Evolutionary conservation across 2,113 vertebrate species (phyloP), one percentile per base, ranked within the genome.

Genomic region (Rhinopomastus cyanomelas): DNA sequence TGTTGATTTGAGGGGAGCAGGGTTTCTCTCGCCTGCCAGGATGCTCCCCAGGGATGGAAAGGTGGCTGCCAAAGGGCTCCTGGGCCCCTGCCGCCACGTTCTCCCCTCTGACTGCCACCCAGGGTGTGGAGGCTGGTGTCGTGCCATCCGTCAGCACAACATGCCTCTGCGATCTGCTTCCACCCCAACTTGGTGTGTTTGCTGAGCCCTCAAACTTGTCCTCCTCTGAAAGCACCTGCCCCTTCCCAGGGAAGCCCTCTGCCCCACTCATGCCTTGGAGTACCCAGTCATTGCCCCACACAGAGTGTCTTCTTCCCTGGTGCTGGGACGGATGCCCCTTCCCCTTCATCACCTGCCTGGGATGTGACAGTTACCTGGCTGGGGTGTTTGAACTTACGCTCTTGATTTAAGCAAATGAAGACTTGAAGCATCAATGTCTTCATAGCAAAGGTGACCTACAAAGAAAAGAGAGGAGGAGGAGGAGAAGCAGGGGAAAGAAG

Each of bases 371-470:
- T 62, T 85, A 75, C 69, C 71, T 57, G 53, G 25, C 0, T 5
- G 30, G 23, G 55, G 8, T 68, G 37, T 57, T 42, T 79, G 78
- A 73, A 60, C 25, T 88, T 61, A 29, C 18, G 71, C 19, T 66
- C 36, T 72, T 84, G 42, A 71, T 81, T 93, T 90, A 95, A 86
- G 73, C 83, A 92, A 92, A 90, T 68, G 73, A 90, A 86, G 85
- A 73, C 86, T 79, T 61, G 55, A 84, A 91, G 51, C 66, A 62
- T 86, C 81, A 52, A 11, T 44, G 42, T 91, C 67, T 90, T 92
- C 81, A 62, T 88, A 62, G 84, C 76, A 95, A 93, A 93, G 88
- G 86, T 92, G 84, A 94, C 88, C 84, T 92, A 91, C 71, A 93
- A 90, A 93, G 77, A 61, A 71, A 23, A 73, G 77, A 81, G 27